Percentiles rank a stretch among this genome's conserved stretches.
These are phyloP conservation scores for Ictidomys tridecemlineatus DNA, from an alignment of 2,113 vertebrate genomes.

Conservation along the genomic window DNA sequence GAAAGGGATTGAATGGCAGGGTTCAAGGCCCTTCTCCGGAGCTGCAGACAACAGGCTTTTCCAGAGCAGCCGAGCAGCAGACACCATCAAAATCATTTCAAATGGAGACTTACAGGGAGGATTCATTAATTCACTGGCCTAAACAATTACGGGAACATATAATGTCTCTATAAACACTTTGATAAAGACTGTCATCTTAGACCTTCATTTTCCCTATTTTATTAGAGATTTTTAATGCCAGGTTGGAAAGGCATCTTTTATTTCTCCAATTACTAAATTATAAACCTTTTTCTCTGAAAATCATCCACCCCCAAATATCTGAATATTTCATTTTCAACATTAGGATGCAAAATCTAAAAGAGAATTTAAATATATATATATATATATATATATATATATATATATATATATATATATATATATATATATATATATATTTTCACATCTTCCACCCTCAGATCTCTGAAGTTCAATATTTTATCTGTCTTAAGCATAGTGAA, in stretches of 20 bases:
- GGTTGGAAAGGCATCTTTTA: conserved; percentile 86
- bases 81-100: conserved; percentile 97
- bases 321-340: conserved; percentile 81
- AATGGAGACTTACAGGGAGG: conserved; percentile 94
- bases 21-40: conserved; percentile 99
- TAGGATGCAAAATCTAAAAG: conserved; percentile 81
- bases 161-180: conserved; percentile 93
- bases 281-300: conserved; percentile 76
- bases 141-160: conserved; percentile 92
- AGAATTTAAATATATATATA: not conserved
- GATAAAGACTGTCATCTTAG: conserved; percentile 91
- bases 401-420: no score
- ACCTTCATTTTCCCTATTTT: conserved; percentile 88
- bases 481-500: conserved; percentile 70
- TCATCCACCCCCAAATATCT: not conserved
- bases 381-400: no score
- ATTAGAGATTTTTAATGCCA: conserved; percentile 89
- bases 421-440: no score
- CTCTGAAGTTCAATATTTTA: conserved; percentile 75
- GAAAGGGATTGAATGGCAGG: conserved; percentile 99
- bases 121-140: conserved; percentile 94
- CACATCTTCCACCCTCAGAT: conserved; percentile 44
- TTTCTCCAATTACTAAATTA: conserved; percentile 88
- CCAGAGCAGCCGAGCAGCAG: conserved; percentile 93
- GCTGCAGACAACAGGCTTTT: conserved; percentile 98